These are phyloP conservation scores for Salvelinus sp. DNA, from an alignment of 2,113 vertebrate species.

Conservation along the genomic window DNA sequence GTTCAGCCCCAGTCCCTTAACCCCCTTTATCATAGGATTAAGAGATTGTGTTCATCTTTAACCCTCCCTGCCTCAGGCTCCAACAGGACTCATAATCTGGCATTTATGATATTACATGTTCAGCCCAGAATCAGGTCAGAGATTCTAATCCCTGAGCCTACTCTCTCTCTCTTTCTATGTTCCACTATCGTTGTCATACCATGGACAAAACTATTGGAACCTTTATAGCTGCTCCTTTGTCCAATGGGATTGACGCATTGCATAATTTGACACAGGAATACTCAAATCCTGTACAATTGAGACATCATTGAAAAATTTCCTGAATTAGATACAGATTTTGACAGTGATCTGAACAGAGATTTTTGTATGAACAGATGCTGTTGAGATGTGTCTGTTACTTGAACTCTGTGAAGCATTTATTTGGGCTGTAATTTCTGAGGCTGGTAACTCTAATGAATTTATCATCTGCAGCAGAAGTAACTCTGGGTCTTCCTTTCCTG, in stretches of 20 bases:
- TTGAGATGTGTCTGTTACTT: too few relatives aligned
- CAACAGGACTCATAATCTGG: constrained; percentile 62
- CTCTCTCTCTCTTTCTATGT: not conserved
- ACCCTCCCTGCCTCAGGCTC: constrained; percentile 21
- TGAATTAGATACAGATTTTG: constrained; percentile 6
- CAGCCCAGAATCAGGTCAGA: constrained; percentile 67
- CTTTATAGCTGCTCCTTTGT: not conserved
- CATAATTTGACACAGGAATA: not conserved
- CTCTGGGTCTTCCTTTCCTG: too few relatives aligned
- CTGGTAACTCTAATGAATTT: too few relatives aligned
- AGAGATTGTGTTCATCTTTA: constrained; percentile 49
- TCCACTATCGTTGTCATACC: not conserved
- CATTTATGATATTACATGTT: constrained; percentile 72
- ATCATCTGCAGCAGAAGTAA: too few relatives aligned
- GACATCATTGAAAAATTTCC: constrained; percentile 16
- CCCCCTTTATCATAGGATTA: constrained; percentile 54
- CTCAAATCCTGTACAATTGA: not conserved
- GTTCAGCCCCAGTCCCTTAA: constrained; percentile 24
- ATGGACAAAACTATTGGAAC: not conserved
- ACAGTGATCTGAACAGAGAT: constrained; percentile 12
- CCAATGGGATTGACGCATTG: constrained; percentile 1
- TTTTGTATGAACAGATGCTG: too few relatives aligned
- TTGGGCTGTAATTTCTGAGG: too few relatives aligned
- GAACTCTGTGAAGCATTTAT: too few relatives aligned
- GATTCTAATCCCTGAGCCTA: constrained; percentile 42